phyloP scores from a whole-genome alignment of 2,888 invertebrate species.

The Oegoconia quadripuncta region DNA sequence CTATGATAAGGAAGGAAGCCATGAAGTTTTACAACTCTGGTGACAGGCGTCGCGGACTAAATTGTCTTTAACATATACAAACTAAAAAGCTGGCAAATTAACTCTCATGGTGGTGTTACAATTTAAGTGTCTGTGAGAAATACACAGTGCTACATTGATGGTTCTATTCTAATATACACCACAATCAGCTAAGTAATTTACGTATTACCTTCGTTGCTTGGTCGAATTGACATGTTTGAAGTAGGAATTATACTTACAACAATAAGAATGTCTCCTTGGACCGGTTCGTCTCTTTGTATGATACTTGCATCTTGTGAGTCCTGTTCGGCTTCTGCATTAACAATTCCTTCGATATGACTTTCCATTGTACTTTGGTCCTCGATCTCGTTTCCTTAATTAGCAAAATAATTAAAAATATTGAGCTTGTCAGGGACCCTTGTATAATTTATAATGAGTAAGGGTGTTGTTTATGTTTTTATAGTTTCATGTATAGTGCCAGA shows the following conservation, averaged over 20 bases:
- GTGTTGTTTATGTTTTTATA: constrained; percentile 55
- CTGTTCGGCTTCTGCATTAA: constrained; percentile 67
- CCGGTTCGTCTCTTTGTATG: constrained; percentile 52
- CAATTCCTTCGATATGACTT: constrained; percentile 72
- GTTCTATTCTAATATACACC: constrained; percentile 69
- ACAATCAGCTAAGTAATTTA: constrained; percentile 62
- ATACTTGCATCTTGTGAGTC: constrained; percentile 74
- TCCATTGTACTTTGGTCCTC: constrained; percentile 66
- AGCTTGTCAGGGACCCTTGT: constrained; percentile 73
- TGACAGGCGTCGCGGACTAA: constrained; percentile 50
- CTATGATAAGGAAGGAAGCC: constrained; percentile 1
- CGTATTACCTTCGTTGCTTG: constrained; percentile 60
- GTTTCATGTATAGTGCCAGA: constrained; percentile 67
- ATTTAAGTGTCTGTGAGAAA: constrained; percentile 57
- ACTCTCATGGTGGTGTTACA: constrained; percentile 60
- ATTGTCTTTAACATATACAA: constrained; percentile 40
- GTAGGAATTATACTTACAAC: constrained; percentile 66
- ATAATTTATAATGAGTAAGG: constrained; percentile 51
- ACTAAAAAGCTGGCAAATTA: constrained; percentile 75
- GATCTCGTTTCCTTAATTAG: constrained; percentile 74
- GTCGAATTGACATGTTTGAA: constrained; percentile 49
- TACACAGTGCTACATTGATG: constrained; percentile 68
- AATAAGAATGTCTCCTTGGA: constrained; percentile 58
- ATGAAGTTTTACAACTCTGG: constrained; percentile 6
- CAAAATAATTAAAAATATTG: constrained; percentile 76